Base-by-base conservation (phyloP, 23 tunicate species). In the Oikopleura vanhoeffeni region DNA sequence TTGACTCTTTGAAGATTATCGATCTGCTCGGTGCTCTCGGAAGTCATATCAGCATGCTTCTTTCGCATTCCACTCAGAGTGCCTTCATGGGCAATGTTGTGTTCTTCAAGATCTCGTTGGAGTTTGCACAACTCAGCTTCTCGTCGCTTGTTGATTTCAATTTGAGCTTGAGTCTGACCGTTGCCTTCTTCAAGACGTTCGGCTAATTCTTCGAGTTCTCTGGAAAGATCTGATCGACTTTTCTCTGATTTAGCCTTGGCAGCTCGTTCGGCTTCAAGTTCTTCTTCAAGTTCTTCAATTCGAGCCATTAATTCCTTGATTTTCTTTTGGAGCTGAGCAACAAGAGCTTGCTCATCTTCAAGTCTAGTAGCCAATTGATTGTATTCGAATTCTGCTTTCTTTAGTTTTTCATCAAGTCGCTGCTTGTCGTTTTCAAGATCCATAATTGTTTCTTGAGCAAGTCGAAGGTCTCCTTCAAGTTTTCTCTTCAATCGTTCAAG, bases 101-200 rank as follows among this genome's bases (percentile, higher is more conserved):
- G n/a, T n/a, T n/a, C n/a, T n/a, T n/a, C n/a, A 4, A 4, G 18
- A 18, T 18, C 60, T 4, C 18, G 18, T 49, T 18, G 60, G 60
- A 8, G 60, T 49, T 18, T 49, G 18, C 18, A 8, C 18, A 4
- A 8, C 18, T 49, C 60, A 18, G 18, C 60, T 49, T 49, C n/a
- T n/a, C n/a, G n/a, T n/a, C n/a, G n/a, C n/a, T n/a, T n/a, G n/a
- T n/a, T n/a, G n/a, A n/a, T n/a, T 49, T 49, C 60, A 49, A 93
- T 92, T 88, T 93, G 98, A 41, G 98, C 94, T 27, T 85, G 88
- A 57, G 98, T 93, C 40, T 94, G 94, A 41, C 94, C 94, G 2
- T 91, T 92, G 57, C 94, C 98, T 75, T 89, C 94, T 57, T 93
- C 98, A 18, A 93, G 89, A 58, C 90, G 94, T 76, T 93, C 98